phyloP scores from a whole-genome alignment of 2,888 invertebrate genomes.

The Zaprionus lineosus region DNA sequence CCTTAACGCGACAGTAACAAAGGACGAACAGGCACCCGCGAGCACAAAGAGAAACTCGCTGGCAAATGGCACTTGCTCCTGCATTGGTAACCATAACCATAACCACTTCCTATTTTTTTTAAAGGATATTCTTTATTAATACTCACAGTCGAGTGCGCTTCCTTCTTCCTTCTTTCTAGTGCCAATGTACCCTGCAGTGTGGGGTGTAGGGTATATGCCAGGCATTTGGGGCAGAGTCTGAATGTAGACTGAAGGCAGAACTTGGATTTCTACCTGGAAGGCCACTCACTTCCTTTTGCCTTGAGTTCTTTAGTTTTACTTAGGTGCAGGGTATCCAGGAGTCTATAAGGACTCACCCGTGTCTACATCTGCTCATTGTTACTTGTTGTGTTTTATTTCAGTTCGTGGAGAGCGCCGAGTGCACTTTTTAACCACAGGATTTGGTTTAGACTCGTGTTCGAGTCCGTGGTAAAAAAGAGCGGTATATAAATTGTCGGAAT shows the following conservation, averaged over 20 bases:
- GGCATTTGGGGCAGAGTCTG: too few species aligned
- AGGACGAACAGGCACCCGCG: slow-evolving; percentile 28
- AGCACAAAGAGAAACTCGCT: slow-evolving; percentile 5
- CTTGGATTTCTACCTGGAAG: too few species aligned
- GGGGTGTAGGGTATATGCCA: too few species aligned
- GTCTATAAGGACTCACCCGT: too few species aligned
- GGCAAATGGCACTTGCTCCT: slow-evolving; percentile 38
- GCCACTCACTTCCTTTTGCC: too few species aligned
- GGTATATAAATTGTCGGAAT: slow-evolving; percentile 41
- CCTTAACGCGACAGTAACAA: slow-evolving; percentile 37
- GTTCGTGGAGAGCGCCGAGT: slow-evolving; percentile 8
- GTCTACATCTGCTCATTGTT: neutral
- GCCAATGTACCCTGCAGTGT: neutral
- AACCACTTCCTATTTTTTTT: slow-evolving; percentile 39
- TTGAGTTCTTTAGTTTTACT: too few species aligned
- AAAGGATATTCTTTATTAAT: slow-evolving; percentile 53
- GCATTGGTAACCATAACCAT: slow-evolving; percentile 40
- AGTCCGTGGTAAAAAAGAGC: slow-evolving; percentile 17
- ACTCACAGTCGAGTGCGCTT: slow-evolving; percentile 18
- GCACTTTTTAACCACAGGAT: slow-evolving; percentile 42
- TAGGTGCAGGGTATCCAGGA: too few species aligned
- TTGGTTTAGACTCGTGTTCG: slow-evolving; percentile 27
- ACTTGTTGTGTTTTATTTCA: slow-evolving; percentile 16
- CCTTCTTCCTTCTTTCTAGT: neutral
- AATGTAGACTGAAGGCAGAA: too few species aligned